Evolutionary conservation across 1,140 invertebrate species (phyloP), one percentile per base, ranked within the genome.

Genomic region (Hypsibius dujardini): DNA sequence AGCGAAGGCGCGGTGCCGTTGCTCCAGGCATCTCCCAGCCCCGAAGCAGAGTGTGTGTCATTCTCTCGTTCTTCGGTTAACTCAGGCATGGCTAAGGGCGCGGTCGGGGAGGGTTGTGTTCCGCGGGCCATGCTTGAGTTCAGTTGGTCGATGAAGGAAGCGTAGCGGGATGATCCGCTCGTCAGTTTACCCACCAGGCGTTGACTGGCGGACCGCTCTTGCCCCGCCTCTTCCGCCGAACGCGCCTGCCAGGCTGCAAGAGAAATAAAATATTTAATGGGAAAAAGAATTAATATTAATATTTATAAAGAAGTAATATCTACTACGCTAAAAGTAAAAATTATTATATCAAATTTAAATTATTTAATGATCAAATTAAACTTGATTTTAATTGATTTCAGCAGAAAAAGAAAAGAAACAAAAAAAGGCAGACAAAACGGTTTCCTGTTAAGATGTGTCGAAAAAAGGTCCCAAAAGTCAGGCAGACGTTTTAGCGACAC

Each of bases 121-220:
- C 12, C 62, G 42, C 12, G 12, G 62, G 12, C 12, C 12, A 67
- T 67, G 62, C 45, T 67, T 12, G 62, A 12, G 62, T 67, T 67
- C 62, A 67, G 62, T 42, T 67, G 62, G 45, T 67, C 62, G 12
- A 67, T 67, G 62, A 67, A 67, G 42, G 62, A 12, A 12, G 62
- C 42, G 42, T 67, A 67, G 3, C 42, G 12, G 12, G 12, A 12
- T 7, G 50, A 7, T 56, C 3, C 28, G 28, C 28, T 42, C 42
- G 62, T 42, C 42, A 67, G 42, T 67, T 42, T 7, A 12, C 62
- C 62, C 12, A 67, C 62, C 12, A 67, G 42, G 45, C 62, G 62
- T 3, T 67, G 12, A 67, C 12, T 42, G 12, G 62, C 3, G 45
- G 62, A 67, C 12, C 62, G 62, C 45, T 42, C 62, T 7, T 15